Percentiles rank a stretch among this genome's conserved stretches.
phyloP scores from a whole-genome alignment of 2,888 invertebrate species.

The Polydrusus cervinus region DNA sequence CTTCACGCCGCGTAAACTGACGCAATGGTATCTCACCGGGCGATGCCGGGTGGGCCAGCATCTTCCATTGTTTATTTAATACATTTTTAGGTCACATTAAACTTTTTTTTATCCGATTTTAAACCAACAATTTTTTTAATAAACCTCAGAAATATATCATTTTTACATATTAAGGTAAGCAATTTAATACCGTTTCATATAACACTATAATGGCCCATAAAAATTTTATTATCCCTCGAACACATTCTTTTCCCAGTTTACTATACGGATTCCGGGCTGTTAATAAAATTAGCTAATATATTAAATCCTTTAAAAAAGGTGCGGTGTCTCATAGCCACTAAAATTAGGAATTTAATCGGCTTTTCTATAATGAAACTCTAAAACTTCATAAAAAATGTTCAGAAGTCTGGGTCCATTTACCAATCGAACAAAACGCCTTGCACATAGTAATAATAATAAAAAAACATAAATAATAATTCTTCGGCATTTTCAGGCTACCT shows the following conservation, averaged over 20 bases:
- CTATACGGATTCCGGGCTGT: slow-evolving; percentile 22
- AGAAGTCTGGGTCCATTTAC: neutral
- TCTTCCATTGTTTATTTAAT: too few species aligned
- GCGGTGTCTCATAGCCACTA: slow-evolving; percentile 3
- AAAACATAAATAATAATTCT: too few species aligned
- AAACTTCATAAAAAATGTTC: neutral
- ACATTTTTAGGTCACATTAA: too few species aligned
- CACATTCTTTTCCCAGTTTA: slow-evolving; percentile 29
- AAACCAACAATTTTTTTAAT: slow-evolving; percentile 1
- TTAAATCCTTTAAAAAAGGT: slow-evolving; percentile 24
- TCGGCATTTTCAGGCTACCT: too few species aligned
- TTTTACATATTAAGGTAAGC: slow-evolving; percentile 16
- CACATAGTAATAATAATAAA: too few species aligned
- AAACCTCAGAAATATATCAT: slow-evolving; percentile 10
- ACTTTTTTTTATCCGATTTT: too few species aligned
- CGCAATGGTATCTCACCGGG: too few species aligned
- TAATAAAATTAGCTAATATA: slow-evolving; percentile 27
- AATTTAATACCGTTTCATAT: slow-evolving; percentile 19
- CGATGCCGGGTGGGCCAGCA: too few species aligned
- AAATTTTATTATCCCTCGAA: slow-evolving; percentile 25
- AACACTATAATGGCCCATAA: slow-evolving; percentile 23
- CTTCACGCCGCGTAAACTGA: too few species aligned
- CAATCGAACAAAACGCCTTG: too few species aligned
- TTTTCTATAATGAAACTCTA: neutral
- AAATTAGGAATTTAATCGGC: slow-evolving; percentile 1